Conservation (phyloP, 2,113 vertebrate species). For the Hyperopisus bebe region DNA sequence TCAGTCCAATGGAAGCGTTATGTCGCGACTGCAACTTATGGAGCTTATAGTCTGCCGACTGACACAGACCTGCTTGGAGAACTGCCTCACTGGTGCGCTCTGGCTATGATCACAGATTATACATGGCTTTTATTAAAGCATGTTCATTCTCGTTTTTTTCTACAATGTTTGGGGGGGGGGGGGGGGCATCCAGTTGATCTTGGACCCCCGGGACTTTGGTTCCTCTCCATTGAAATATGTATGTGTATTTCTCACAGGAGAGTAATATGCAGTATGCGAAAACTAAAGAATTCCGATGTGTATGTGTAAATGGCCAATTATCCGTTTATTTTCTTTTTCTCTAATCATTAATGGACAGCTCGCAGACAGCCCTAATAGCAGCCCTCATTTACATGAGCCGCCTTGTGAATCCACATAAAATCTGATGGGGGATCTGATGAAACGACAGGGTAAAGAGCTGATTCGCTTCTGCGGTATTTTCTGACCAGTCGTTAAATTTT, state of each 20-base stretch:
- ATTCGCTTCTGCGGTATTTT: slow-evolving; percentile 10
- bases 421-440: neutral
- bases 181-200: neutral
- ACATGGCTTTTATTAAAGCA: neutral
- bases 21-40: neutral
- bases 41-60: neutral
- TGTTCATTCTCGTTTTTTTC: neutral
- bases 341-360: neutral
- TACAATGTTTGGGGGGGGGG: neutral
- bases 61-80: neutral
- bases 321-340: neutral
- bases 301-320: neutral
- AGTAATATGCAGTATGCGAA: neutral
- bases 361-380: neutral
- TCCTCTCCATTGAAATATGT: neutral
- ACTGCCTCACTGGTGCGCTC: neutral
- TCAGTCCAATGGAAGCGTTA: neutral
- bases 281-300: neutral
- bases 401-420: neutral
- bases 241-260: neutral
- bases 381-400: neutral
- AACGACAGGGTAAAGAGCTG: neutral
- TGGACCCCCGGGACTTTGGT: neutral
- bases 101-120: neutral
- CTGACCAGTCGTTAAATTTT: neutral